These are phyloP conservation scores for Sylvicola cinctus DNA, from an alignment of 2,888 invertebrate species.

Conservation along the genomic window DNA sequence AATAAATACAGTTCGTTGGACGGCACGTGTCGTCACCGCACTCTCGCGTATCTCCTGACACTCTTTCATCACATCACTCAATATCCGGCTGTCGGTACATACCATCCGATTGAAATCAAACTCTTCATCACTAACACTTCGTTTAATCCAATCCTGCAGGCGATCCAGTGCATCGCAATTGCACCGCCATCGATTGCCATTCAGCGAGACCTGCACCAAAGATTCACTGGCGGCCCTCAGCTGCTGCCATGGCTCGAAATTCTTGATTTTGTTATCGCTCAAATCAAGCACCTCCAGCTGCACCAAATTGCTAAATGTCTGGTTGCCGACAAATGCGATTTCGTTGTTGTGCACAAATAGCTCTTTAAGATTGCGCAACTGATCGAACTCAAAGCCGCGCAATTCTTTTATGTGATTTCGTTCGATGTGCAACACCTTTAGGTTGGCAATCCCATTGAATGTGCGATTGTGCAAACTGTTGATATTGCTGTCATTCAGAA, in stretches of 20 bases:
- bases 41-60: constrained; percentile 5
- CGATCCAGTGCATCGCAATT: constrained; percentile 51
- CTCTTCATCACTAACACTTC: constrained; percentile 40
- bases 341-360: constrained; percentile 58
- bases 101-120: constrained; percentile 25
- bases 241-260: constrained; percentile 51
- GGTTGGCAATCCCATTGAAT: constrained; percentile 56
- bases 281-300: constrained; percentile 50
- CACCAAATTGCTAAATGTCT: constrained; percentile 53
- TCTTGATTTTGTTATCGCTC: constrained; percentile 57
- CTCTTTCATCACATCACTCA: constrained; percentile 6
- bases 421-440: constrained; percentile 56
- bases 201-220: constrained; percentile 42
- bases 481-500: constrained; percentile 59
- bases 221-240: constrained; percentile 35
- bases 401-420: constrained; percentile 49
- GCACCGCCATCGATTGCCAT: constrained; percentile 66
- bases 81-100: constrained; percentile 24
- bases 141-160: constrained; percentile 46
- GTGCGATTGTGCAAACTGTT: constrained; percentile 57
- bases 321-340: constrained; percentile 49
- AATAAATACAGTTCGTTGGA: constrained; percentile 18
- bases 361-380: constrained; percentile 48
- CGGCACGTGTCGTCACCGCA: constrained; percentile 33
- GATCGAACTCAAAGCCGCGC: constrained; percentile 59